Evolutionary conservation across 2,113 vertebrate species (phyloP).

Genomic region (Stercorarius parasiticus): DNA sequence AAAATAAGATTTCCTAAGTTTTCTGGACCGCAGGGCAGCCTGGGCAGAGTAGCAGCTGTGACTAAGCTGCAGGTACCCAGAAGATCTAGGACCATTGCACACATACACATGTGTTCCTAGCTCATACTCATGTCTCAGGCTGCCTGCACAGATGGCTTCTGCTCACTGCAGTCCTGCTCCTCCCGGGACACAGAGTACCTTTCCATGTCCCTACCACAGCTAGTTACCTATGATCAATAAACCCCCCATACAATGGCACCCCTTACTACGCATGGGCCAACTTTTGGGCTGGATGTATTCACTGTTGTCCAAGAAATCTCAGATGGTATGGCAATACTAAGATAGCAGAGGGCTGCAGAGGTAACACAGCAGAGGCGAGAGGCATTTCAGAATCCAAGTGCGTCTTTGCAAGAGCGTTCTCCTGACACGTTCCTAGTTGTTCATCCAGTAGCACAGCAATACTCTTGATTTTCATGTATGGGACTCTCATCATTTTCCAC

Average conservation of each 20-base stretch:
- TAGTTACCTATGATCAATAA: neutral
- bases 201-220: neutral
- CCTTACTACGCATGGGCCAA: fast-evolving
- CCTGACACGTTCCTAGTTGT: neutral
- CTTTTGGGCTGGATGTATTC: neutral
- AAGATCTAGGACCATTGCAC: neutral
- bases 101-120: neutral
- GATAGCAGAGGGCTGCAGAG: fast-evolving
- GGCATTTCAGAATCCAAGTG: neutral
- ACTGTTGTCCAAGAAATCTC: neutral
- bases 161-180: neutral
- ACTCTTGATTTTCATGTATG: fast-evolving
- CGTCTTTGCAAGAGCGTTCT: neutral
- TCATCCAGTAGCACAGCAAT: neutral
- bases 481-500: neutral
- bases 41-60: neutral
- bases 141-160: neutral
- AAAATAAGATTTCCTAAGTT: neutral
- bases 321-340: neutral
- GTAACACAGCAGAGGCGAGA: neutral
- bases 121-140: neutral
- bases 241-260: neutral
- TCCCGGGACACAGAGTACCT: neutral
- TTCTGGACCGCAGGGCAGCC: neutral
- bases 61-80: neutral